Conservation (phyloP, 2,797 vertebrate species). For the Spondyliosoma cantharus region DNA sequence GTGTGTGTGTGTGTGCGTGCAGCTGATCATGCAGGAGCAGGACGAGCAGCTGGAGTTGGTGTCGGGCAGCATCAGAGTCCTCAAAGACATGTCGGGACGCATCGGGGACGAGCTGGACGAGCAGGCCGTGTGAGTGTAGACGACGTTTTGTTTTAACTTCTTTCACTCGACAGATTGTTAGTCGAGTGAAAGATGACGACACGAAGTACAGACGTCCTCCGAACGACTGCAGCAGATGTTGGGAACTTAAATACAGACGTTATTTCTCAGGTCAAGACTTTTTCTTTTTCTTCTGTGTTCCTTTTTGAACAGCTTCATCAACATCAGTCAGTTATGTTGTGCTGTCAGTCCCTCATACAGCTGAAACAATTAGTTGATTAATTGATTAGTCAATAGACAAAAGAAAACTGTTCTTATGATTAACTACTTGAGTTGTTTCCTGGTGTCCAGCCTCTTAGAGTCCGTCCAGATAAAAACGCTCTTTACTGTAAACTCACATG, state of each 20-base stretch:
- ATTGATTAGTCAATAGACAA: not conserved
- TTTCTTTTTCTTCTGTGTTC: too few relatives aligned
- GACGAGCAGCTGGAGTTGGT: constrained; percentile 90
- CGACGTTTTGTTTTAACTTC: not conserved
- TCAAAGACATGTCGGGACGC: constrained; percentile 88
- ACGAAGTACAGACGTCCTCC: not conserved
- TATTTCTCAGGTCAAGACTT: too few relatives aligned
- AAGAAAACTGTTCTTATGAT: not conserved
- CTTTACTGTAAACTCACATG: too few relatives aligned
- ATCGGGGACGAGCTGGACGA: constrained; percentile 90
- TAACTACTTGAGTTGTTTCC: not conserved
- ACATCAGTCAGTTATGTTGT: too few relatives aligned
- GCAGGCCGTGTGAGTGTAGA: constrained; percentile 85
- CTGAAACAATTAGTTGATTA: too few relatives aligned
- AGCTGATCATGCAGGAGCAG: constrained; percentile 90
- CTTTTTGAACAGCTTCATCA: too few relatives aligned
- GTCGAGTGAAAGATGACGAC: not conserved
- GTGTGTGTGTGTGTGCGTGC: constrained; percentile 44
- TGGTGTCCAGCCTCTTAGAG: too few relatives aligned
- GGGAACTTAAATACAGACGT: too few relatives aligned
- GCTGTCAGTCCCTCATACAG: too few relatives aligned
- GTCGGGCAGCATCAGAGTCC: constrained; percentile 87
- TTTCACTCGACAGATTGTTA: too few relatives aligned
- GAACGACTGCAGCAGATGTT: not conserved
- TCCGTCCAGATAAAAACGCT: too few relatives aligned